A percentile compares a stretch with the other conserved stretches of the same genome.
Conservation (phyloP, 2,888 invertebrate species). For the Drosophila demipolita region DNA sequence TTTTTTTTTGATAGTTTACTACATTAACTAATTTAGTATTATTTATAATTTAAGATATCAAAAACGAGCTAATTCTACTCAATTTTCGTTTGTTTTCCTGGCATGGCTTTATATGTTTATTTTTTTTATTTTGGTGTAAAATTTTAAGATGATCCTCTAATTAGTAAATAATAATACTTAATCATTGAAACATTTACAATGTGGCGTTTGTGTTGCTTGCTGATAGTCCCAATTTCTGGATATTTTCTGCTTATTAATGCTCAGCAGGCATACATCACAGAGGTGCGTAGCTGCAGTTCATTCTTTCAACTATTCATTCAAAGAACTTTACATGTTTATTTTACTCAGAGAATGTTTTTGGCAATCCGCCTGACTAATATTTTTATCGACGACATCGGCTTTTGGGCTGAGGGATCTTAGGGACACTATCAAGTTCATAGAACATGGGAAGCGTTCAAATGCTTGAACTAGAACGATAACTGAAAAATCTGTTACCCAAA, state of each 20-base stretch:
- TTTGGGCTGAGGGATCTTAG: background rate
- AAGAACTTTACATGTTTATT: background rate
- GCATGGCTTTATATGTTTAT: background rate
- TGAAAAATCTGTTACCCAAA: background rate
- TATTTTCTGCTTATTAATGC: background rate
- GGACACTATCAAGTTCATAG: background rate
- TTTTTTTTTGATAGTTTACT: too few species aligned
- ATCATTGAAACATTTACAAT: too few species aligned
- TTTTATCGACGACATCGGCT: background rate
- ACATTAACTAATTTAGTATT: too few species aligned
- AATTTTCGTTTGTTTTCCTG: background rate
- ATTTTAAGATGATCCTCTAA: too few species aligned
- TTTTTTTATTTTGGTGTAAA: background rate
- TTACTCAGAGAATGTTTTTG: slow-evolving; percentile 21
- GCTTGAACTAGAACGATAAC: background rate
- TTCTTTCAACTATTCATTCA: background rate
- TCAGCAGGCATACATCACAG: background rate
- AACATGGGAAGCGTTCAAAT: background rate
- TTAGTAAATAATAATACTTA: background rate
- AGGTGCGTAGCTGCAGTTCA: slow-evolving; percentile 19
- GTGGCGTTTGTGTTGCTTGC: too few species aligned
- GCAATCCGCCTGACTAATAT: slow-evolving; percentile 4
- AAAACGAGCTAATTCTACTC: background rate
- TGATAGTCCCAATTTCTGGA: background rate
- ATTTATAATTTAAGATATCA: background rate